Percentiles rank a stretch among this genome's conserved stretches.
Conservation (phyloP, 2,888 invertebrate species). For the Hydroisotoma schaefferi region DNA sequence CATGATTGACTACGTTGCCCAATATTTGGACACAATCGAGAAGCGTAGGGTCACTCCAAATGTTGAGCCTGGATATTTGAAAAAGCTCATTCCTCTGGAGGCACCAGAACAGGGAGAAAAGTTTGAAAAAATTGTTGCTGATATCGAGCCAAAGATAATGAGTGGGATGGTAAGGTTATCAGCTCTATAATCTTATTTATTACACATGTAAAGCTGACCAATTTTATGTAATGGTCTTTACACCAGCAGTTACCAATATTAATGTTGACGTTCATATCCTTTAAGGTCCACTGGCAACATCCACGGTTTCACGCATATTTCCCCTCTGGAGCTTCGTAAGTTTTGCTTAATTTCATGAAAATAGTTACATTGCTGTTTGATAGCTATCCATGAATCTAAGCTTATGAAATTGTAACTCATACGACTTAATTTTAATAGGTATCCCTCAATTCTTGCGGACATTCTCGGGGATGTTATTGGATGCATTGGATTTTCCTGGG, state of each 20-base stretch:
- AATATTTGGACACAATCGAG: conserved; percentile 65
- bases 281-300: conserved; percentile 91
- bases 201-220: not conserved
- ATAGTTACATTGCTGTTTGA: not conserved
- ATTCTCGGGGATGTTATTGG: conserved; percentile 96
- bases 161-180: conserved; percentile 35
- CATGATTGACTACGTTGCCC: conserved; percentile 87
- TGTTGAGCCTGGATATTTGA: conserved; percentile 87
- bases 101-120: conserved; percentile 74
- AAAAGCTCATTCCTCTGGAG: conserved; percentile 71
- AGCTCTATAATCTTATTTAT: not conserved
- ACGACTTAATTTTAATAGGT: not conserved
- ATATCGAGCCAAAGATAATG: conserved; percentile 53
- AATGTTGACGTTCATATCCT: conserved; percentile 2
- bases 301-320: conserved; percentile 99
- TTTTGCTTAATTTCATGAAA: not conserved
- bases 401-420: not conserved
- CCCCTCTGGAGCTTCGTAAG: conserved; percentile 88
- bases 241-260: not conserved
- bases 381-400: not conserved
- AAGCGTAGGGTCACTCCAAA: conserved; percentile 80
- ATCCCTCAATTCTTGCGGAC: conserved; percentile 94
- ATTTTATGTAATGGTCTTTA: too few relatives aligned
- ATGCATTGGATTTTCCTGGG: conserved; percentile 99
- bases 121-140: conserved; percentile 85